A percentile compares a stretch with the other conserved stretches of the same genome.
phyloP scores from a whole-genome alignment of 2,113 vertebrate genomes.

The Varanus komodoensis region DNA sequence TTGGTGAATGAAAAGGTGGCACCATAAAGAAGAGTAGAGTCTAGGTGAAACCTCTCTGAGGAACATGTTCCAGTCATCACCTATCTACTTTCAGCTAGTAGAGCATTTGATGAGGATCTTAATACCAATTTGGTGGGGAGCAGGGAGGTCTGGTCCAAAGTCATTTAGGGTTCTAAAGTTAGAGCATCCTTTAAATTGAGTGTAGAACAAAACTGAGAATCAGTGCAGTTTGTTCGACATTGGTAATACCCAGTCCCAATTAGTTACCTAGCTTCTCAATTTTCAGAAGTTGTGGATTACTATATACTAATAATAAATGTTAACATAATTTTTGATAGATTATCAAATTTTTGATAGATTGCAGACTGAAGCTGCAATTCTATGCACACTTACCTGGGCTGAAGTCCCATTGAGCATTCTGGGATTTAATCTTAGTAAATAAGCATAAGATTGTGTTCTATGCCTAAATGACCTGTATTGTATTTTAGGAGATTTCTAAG shows the following conservation, averaged over 20 bases:
- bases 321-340: not conserved
- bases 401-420: too few relatives aligned
- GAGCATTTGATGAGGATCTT: not conserved
- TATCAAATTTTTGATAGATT: not conserved
- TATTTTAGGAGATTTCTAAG: not conserved
- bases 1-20: not conserved
- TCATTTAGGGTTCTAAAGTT: too few relatives aligned
- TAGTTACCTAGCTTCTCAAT: not conserved
- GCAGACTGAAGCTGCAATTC: too few relatives aligned
- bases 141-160: too few relatives aligned
- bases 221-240: not conserved
- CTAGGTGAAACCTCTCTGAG: not conserved
- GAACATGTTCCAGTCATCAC: not conserved
- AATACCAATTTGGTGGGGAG: not conserved
- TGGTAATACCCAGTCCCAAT: not conserved
- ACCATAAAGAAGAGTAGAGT: not conserved
- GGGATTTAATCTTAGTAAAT: too few relatives aligned
- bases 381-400: too few relatives aligned
- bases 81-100: not conserved
- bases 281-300: not conserved
- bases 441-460: not conserved
- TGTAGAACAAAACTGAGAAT: not conserved
- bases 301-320: not conserved
- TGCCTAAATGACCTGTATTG: not conserved
- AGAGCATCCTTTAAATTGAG: too few relatives aligned